Evolutionary conservation across 1,140 invertebrate genomes (phyloP).

Genomic region (Idris sp.): DNA sequence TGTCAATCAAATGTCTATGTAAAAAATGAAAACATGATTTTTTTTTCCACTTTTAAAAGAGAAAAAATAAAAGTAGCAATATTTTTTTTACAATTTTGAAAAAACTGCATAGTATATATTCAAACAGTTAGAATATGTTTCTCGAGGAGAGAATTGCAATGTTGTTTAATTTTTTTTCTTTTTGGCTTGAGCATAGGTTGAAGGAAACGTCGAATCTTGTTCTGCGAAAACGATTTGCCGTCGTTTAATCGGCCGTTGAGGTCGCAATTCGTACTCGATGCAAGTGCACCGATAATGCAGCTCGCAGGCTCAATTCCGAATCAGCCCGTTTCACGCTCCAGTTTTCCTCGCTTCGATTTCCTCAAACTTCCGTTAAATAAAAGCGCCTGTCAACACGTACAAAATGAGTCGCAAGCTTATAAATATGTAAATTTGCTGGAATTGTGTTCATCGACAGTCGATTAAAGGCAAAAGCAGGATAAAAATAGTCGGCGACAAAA

Average conservation of each 20-base stretch:
- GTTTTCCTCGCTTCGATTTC: slow-evolving; percentile 57
- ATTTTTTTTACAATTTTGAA: no score
- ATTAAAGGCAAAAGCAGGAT: slow-evolving; percentile 50
- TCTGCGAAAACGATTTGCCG: slow-evolving; percentile 48
- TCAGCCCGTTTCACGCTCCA: slow-evolving; percentile 55
- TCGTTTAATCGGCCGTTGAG: slow-evolving; percentile 51
- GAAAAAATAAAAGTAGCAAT: no score
- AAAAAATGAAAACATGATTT: no score
- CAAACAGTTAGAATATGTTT: no score
- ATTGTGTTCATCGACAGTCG: slow-evolving; percentile 47
- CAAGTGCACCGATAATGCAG: slow-evolving; percentile 55
- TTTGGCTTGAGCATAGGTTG: no score
- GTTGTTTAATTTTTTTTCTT: no score
- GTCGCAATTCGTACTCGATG: slow-evolving; percentile 52
- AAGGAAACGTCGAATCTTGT: slow-evolving; percentile 52
- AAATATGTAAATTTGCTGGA: slow-evolving; percentile 61
- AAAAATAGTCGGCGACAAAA: no score
- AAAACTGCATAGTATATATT: no score
- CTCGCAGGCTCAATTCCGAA: slow-evolving; percentile 48
- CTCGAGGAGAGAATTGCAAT: no score
- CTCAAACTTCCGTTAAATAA: slow-evolving; percentile 57
- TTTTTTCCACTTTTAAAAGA: no score
- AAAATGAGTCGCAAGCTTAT: slow-evolving; percentile 57
- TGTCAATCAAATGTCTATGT: no score
- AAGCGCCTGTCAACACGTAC: slow-evolving; percentile 57